Evolutionary conservation across 2,113 vertebrate species (phyloP).

Genomic region (Porphyrio hochstetteri): DNA sequence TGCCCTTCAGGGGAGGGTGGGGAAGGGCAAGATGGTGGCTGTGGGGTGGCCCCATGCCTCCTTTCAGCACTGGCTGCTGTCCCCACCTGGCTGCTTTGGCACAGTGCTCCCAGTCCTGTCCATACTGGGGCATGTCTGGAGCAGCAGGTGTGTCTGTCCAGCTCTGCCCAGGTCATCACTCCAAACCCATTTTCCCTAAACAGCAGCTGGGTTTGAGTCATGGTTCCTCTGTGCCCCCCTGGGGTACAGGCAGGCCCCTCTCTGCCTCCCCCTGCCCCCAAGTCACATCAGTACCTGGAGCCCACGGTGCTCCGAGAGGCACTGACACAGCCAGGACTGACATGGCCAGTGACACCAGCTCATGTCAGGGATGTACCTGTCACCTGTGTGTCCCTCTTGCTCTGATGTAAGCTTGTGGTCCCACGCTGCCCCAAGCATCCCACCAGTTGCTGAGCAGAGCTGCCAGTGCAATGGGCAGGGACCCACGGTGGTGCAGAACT

Average conservation of each 20-base stretch:
- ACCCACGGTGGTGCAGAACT: neutral
- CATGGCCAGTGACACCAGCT: neutral
- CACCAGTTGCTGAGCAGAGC: neutral
- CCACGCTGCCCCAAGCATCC: neutral
- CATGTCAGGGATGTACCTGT: neutral
- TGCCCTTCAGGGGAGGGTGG: neutral
- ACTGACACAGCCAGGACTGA: neutral
- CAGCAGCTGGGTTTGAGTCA: accelerated
- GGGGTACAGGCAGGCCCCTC: accelerated
- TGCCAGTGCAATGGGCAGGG: accelerated
- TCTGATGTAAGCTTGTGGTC: accelerated
- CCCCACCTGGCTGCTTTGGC: neutral
- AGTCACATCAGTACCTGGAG: neutral
- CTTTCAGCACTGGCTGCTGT: neutral
- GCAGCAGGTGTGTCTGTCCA: neutral
- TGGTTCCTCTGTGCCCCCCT: neutral
- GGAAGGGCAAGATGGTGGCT: neutral
- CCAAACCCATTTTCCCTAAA: neutral
- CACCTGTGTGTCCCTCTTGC: neutral
- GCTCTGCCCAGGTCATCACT: neutral
- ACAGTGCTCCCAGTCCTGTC: accelerated
- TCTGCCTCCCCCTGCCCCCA: accelerated
- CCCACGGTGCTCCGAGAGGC: neutral
- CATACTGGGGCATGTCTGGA: neutral
- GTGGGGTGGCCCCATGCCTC: neutral